phyloP scores from a whole-genome alignment of 2,797 vertebrate genomes.

The Semaprochilodus insignis region DNA sequence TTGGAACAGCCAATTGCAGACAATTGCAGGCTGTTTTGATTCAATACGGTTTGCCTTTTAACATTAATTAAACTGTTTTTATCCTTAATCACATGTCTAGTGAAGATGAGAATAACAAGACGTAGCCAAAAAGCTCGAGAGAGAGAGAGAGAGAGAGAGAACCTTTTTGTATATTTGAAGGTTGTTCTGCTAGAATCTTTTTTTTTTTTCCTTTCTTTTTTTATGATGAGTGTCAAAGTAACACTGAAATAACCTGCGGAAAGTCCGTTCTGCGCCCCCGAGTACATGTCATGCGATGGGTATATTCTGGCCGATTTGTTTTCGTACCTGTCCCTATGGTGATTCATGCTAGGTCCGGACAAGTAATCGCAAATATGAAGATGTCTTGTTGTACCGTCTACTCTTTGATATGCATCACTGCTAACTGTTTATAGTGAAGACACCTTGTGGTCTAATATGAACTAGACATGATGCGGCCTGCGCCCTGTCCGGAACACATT shows the following conservation, averaged over 20 bases:
- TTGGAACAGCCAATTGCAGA: constrained; percentile 76
- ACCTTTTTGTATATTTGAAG: constrained; percentile 87
- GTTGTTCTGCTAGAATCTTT: constrained; percentile 71
- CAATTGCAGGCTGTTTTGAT: constrained; percentile 76
- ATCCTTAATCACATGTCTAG: constrained; percentile 94
- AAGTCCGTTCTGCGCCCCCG: constrained; percentile 54
- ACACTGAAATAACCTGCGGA: constrained; percentile 71
- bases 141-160: too few species aligned
- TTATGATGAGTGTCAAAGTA: constrained; percentile 58
- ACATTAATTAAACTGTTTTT: constrained; percentile 94
- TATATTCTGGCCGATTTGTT: constrained; percentile 41
- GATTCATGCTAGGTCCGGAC: constrained; percentile 18
- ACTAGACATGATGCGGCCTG: constrained; percentile 19
- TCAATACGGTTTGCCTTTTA: constrained; percentile 96
- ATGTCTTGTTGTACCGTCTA: constrained; percentile 3
- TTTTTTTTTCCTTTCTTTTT: constrained; percentile 48
- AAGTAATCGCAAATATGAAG: constrained; percentile 13
- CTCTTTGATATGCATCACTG: constrained; percentile 12
- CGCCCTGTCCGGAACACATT: constrained; percentile 3
- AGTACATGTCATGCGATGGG: background rate
- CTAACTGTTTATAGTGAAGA: constrained; percentile 28
- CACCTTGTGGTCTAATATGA: constrained; percentile 31
- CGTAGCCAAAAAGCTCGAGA: constrained; percentile 87
- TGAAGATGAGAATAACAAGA: constrained; percentile 89
- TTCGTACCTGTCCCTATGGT: constrained; percentile 26